Base-by-base conservation (phyloP, 2,888 invertebrate species). In the Leucophora obtusa region DNA sequence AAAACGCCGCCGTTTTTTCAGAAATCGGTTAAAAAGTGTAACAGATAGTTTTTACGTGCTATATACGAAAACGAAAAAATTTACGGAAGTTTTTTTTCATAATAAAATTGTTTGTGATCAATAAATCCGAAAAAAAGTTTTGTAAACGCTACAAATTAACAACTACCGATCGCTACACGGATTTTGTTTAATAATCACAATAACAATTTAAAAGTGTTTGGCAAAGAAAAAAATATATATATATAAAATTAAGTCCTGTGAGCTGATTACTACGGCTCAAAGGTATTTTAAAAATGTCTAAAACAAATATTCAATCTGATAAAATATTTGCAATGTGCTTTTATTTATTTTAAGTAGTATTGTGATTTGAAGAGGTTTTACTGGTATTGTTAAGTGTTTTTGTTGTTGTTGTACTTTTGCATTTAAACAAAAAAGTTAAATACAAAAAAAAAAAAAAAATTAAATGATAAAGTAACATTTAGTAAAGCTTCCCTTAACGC, bases 31-130 rank as follows among this genome's bases (percentile, higher is more conserved):
- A 11, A 71, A 66, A 17, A 54, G 38, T 69, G 35, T 38, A 69
- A 63, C 47, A 35, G 70, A 69, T 47, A 51, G 38, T 7, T 68
- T 58, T 28, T 69, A 81, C 76, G 77, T 77, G 73, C 50, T 73
- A 62, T 63, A 73, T 60, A 54, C 47, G 56, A 76, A 76, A 58
- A 63, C 5, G 2, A 24, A 65, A 65, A 65, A 35, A 47, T 62
- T 59, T 70, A 71, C 76, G 77, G 56, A 81, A 81, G 77, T 81
- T 81, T 77, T 81, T 65, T 69, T 21, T 58, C 14, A 33, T n/a
- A 33, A 15, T n/a, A 54, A 79, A 21, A 28, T 33, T 60, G 56
- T 68, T 79, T 59, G 33, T 56, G 75, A 77, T 66, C 60, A 72
- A 62, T 62, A 17, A 17, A 35, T 33, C 6, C 4, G 35, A 59